Evolutionary conservation across 2,888 invertebrate species (phyloP), one percentile per base, ranked within the genome.

Genomic region (Papilio protenor): DNA sequence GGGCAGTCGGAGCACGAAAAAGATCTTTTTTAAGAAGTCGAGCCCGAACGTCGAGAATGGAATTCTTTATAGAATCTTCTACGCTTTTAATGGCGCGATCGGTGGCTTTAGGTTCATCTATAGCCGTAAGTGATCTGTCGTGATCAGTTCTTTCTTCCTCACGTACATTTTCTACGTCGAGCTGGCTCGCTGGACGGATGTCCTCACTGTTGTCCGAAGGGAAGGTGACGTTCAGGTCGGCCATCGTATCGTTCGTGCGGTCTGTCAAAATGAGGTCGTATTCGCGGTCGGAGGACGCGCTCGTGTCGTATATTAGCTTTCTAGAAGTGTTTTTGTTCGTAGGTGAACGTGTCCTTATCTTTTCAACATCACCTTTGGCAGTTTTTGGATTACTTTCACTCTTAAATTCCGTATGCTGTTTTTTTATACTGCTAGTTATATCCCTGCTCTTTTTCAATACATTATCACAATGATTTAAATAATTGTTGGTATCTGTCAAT

Each of bases 161-260:
- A 52, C 79, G 80, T 11, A 81, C n/a, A 18, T 82, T 81, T 57
- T 80, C 81, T 16, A 69, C 16, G 49, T 78, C 82, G 75, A 79
- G 82, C 70, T 84, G 79, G 70, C 84, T 74, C 27, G 76, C 81
- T 45, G 84, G 83, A 16, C 82, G 83, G 76, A 80, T 82, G 27
- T 89, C 91, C 1, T 92, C 92, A 33, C 89, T 91, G 52, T 87
- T 84, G 79, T 95, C 95, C 0, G 94, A 90, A 16, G 94, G 90
- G 77, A 95, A 94, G 0, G 95, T 93, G 0, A 93, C 91, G 71
- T 95, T 95, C 33, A 95, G 81, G 81, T 94, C 95, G 0, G 94
- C 95, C 87, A 95, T 84, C 0, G 95, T 95, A 80, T 95, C 95
- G 85, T 92, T 94, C 82, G 95, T 94, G 87, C 94, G 90, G 81